Evolutionary conservation across 2,113 vertebrate species (phyloP).

Genomic region (Apteryx owenii): DNA sequence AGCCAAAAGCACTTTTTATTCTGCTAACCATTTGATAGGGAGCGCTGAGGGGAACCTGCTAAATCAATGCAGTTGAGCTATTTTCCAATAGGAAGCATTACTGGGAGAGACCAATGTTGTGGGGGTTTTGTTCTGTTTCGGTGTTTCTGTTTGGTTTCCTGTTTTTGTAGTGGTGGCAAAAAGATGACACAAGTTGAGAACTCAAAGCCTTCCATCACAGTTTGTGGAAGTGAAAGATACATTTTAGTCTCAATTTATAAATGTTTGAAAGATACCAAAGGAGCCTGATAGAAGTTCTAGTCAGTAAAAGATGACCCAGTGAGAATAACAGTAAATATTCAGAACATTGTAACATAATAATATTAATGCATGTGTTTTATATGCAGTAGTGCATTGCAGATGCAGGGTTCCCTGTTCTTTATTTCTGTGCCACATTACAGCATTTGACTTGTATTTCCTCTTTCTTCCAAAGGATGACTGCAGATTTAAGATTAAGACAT

Average conservation of each 20-base stretch:
- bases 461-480: constrained; percentile 15
- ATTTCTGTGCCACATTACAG: neutral
- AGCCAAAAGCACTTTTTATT: neutral
- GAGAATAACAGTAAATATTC: neutral
- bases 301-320: neutral
- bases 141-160: neutral
- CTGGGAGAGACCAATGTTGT: neutral
- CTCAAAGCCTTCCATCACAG: neutral
- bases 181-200: neutral
- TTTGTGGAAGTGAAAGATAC: neutral
- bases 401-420: neutral
- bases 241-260: neutral
- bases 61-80: neutral
- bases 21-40: too few species aligned
- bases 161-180: neutral
- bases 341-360: neutral
- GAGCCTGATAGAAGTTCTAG: neutral
- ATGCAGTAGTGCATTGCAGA: neutral
- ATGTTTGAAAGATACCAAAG: neutral
- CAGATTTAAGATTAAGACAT: neutral
- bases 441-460: neutral
- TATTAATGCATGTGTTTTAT: neutral
- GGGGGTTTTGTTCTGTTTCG: neutral
- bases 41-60: neutral
- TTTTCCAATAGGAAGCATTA: neutral